Evolutionary conservation across 2,797 vertebrate species (phyloP), one percentile per base, ranked within the genome.

Genomic region (Syngnathus rostellatus): DNA sequence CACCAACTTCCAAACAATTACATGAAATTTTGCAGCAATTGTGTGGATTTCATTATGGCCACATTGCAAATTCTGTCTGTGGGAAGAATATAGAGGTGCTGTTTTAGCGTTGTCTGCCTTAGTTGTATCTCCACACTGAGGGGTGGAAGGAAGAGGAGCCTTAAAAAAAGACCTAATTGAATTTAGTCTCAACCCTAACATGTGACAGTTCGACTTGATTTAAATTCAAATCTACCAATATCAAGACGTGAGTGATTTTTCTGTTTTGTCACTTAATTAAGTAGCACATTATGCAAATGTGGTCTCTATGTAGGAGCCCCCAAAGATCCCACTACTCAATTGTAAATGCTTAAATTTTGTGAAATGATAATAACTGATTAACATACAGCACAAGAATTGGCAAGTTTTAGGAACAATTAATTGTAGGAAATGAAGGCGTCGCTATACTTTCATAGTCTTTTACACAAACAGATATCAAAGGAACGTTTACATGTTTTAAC

Each of bases 51-150:
- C 77, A 73, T 85, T 81, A 76, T 64, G 69, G 69, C 70, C 65
- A 43, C 73, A 72, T 71, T 66, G 67, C 78, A 74, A 80, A 68
- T 71, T 66, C 39, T 60, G 79, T 79, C 78, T 72, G 39, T 1
- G 79, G 81, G 82, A 70, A 55, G 69, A 77, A 78, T 63, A 77
- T 69, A 63, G 79, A 82, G 73, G 69, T 75, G 76, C 74, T 81
- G 82, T 73, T 85, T 83, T 74, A 80, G 78, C 73, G 73, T 72
- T 75, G 73, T 60, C 65, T 87, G 85, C 83, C 81, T 86, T 75
- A 85, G 76, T 88, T 89, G 83, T 90, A 86, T 90, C 72, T 31
- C 78, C 74, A 39, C 68, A 63, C 69, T 62, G 69, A 55, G 70
- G 70, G 68, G 68, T 17, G 11, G 38, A 59, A 16, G 31, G 57